Evolutionary conservation across 2,797 vertebrate species (phyloP).

Genomic region (Gallinago stenura): DNA sequence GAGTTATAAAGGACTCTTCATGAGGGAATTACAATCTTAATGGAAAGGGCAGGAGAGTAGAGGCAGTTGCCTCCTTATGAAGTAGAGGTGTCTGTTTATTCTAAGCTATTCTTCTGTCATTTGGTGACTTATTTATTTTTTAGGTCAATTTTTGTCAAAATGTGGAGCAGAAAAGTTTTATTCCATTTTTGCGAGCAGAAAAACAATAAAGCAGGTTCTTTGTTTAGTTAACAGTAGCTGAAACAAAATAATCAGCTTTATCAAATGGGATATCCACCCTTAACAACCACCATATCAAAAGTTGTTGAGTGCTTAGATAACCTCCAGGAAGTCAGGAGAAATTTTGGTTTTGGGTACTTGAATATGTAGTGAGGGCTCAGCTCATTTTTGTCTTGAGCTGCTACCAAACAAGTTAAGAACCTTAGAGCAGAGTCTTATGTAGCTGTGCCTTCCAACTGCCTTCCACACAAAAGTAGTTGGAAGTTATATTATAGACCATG

Average conservation of each 20-base stretch:
- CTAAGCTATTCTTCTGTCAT: not conserved
- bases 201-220: not conserved
- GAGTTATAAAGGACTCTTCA: not conserved
- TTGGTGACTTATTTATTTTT: not conserved
- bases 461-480: not conserved
- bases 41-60: not conserved
- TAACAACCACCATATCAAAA: not conserved
- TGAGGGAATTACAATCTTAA: not conserved
- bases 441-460: not conserved
- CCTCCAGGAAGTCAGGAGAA: not conserved
- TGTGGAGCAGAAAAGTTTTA: not conserved
- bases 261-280: not conserved
- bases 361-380: accelerated
- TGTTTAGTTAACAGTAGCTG: not conserved
- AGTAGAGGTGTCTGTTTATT: not conserved
- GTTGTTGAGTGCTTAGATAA: not conserved
- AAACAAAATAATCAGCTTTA: not conserved
- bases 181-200: not conserved
- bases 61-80: not conserved
- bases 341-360: not conserved
- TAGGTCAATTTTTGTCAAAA: not conserved
- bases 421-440: not conserved
- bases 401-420: not conserved
- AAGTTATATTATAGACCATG: not conserved
- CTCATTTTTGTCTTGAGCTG: not conserved